phyloP scores from a whole-genome alignment of 2,113 vertebrate species.

The Alaudala cheleensis region DNA sequence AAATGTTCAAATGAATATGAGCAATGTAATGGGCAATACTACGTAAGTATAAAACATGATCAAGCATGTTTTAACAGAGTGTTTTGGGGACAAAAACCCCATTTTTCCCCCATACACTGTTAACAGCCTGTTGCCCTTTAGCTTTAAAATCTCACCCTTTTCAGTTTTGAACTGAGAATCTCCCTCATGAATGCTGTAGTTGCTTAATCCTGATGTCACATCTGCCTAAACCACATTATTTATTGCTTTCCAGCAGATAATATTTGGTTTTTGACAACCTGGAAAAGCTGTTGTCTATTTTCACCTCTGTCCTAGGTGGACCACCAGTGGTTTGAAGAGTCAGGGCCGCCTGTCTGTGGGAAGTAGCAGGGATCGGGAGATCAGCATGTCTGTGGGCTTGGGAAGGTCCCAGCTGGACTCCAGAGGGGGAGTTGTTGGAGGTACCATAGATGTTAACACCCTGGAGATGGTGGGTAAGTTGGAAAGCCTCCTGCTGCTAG shows the following conservation, averaged over 20 bases:
- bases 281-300: neutral
- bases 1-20: slow-evolving; percentile 99
- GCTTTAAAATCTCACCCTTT: neutral
- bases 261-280: neutral
- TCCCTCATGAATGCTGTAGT: neutral
- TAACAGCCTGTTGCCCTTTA: neutral
- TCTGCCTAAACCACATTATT: neutral
- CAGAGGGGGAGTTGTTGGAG: slow-evolving; percentile 97
- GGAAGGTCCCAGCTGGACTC: slow-evolving; percentile 97
- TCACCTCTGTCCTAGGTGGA: slow-evolving; percentile 83
- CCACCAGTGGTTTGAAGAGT: slow-evolving; percentile 97
- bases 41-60: slow-evolving; percentile 79
- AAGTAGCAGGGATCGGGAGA: slow-evolving; percentile 94
- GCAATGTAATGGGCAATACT: slow-evolving; percentile 99
- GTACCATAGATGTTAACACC: slow-evolving; percentile 97
- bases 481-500: neutral
- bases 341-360: slow-evolving; percentile 96
- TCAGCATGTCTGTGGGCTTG: slow-evolving; percentile 96
- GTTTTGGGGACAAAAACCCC: neutral
- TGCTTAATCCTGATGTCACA: neutral
- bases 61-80: neutral
- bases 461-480: slow-evolving; percentile 99
- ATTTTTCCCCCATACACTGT: neutral
- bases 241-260: neutral
- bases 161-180: neutral